Base-by-base conservation (phyloP, 2,113 vertebrate species). In the Geococcyx californianus region DNA sequence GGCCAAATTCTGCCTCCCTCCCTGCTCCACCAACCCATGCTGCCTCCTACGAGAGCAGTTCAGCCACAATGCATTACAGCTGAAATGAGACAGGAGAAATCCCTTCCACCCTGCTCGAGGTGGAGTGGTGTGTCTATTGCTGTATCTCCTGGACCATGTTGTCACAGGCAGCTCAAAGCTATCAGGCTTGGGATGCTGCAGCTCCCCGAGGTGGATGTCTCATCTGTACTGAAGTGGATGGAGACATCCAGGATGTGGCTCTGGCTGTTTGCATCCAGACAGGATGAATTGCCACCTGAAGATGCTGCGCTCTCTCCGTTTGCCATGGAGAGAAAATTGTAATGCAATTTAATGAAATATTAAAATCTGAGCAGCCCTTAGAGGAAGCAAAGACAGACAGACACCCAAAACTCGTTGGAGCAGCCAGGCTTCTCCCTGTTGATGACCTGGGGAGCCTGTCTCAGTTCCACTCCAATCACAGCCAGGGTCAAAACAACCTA, bases 151-250 rank as follows among this genome's bases (percentile, higher is more conserved):
- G 4, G 58, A 23, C 31, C 19, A 9, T 2, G 0, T 7, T 54
- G 56, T 7, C 47, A 23, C 1, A 2, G 42, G 33, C 33, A 83
- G 80, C 58, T 55, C 72, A 24, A 45, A 90, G 67, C 5, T 47
- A 6, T 0, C 1, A 7, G 29, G 11, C 2, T 3, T 2, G 1
- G 54, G 58, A 51, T 0, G 3, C 11, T 29, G 13, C 62, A 17
- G 17, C 34, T 59, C 47, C 47, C 25, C 1, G 25, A 55, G 21
- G 19, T 20, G 38, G 18, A 31, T 16, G 18, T 28, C 23, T 31
- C 11, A 3, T 24, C 63, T 68, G 33, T 20, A 29, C 16, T 1
- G 0, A 20, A 20, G 49, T 13, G 0, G 1, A 9, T 9, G 52
- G 51, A 70, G 55, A 23, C 25, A 52, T 16, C 34, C 16, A 24